Evolutionary conservation across 2,113 vertebrate species (phyloP), one percentile per base, ranked within the genome.

Genomic region (Delphinus delphis): DNA sequence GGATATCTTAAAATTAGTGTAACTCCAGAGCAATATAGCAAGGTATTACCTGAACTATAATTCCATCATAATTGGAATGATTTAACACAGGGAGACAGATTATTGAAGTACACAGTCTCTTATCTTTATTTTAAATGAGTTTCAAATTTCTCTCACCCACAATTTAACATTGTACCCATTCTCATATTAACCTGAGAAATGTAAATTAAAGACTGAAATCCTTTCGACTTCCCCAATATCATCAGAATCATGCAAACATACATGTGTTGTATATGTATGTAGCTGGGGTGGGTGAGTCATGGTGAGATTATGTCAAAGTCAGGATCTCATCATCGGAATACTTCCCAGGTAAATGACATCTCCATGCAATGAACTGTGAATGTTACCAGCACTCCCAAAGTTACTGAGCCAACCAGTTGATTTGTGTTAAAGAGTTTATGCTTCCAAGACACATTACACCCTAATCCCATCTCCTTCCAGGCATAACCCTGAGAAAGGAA

Each of bases 401-500:
- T 55, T 60, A 28, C 53, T n/a, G 33, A 91, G 88, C 41, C 65
- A 82, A 67, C 28, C 50, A 80, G 47, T 0, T 95, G 88, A 92
- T 93, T 38, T 80, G 58, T 71, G 25, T 55, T 93, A 88, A 63
- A 31, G 33, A 31, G 85, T 73, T 70, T 81, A 82, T 44, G 68
- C 10, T 97, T 95, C 94, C 70, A 58, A 26, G 36, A 65, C 41
- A 86, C 53, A 93, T 41, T 63, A 82, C 3, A 84, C 28, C 31
- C 83, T 33, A 84, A 77, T 63, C 82, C 47, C n/a, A 25, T 60
- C 60, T 96, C 79, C 79, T 89, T 95, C 63, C 36, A 96, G 81
- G 62, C 73, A 53, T 6, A 71, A 93, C 67, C 36, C 73, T 97
- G 86, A 95, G 85, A 87, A 93, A 97, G 33, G 41, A 71, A 96